Percentiles rank a stretch among this genome's conserved stretches.
phyloP scores from a whole-genome alignment of 2,797 vertebrate genomes.

The Morus bassanus region DNA sequence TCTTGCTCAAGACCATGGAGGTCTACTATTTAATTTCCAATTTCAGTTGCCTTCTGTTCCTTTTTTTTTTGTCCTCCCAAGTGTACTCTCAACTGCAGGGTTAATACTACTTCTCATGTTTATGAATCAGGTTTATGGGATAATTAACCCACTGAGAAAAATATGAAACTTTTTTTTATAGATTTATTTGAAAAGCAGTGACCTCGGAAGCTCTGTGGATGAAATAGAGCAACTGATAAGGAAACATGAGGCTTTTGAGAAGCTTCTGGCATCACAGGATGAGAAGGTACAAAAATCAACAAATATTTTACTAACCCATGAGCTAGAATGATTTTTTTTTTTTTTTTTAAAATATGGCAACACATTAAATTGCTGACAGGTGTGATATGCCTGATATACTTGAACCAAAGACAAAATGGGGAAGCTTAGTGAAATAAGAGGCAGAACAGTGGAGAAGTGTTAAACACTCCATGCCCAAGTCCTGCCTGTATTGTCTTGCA shows the following conservation, averaged over 20 bases:
- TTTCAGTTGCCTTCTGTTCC: not conserved
- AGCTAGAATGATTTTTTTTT: not conserved
- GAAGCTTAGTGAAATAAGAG: not conserved
- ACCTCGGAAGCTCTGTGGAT: conserved; percentile 80
- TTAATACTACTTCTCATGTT: not conserved
- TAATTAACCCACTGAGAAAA: not conserved
- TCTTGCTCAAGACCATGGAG: not conserved
- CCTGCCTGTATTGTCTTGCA: not conserved
- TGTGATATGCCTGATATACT: not conserved
- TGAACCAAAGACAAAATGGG: not conserved
- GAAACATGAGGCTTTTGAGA: conserved; percentile 88
- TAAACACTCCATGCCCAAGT: not conserved
- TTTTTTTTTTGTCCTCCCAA: not conserved
- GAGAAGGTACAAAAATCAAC: conserved; percentile 80
- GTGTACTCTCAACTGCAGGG: not conserved
- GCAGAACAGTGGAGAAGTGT: not conserved
- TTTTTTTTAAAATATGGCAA: not conserved
- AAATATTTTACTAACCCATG: not conserved
- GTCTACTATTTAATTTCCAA: not conserved
- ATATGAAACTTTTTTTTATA: conserved; percentile 40
- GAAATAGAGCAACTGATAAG: conserved; percentile 84
- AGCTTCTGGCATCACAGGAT: conserved; percentile 85
- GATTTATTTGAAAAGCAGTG: conserved; percentile 83
- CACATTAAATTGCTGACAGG: not conserved
- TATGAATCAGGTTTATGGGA: not conserved